Conservation (phyloP, 1,140 invertebrate species). For the Drosophila pandora region DNA sequence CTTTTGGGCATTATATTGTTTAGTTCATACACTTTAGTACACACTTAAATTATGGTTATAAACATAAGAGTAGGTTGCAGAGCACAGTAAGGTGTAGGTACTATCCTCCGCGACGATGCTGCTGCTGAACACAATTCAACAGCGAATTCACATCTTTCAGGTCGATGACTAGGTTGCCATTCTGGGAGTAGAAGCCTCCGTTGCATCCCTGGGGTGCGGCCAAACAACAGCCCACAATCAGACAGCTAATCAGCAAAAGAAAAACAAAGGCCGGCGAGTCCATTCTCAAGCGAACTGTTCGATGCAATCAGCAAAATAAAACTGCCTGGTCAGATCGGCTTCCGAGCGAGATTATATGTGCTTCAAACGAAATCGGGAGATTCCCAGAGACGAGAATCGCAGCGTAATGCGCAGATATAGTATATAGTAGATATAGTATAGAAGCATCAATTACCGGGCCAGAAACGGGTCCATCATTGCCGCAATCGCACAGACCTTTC, state of each 20-base stretch:
- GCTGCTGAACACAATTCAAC: slow-evolving; percentile 42
- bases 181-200: slow-evolving; percentile 34
- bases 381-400: slow-evolving; percentile 44
- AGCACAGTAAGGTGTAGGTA: neutral
- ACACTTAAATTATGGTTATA: neutral
- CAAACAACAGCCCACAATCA: slow-evolving; percentile 5
- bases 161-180: slow-evolving; percentile 55
- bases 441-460: slow-evolving; percentile 6
- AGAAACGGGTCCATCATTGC: slow-evolving; percentile 15
- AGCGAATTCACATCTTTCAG: slow-evolving; percentile 15
- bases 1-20: neutral
- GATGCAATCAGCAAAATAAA: slow-evolving; percentile 11
- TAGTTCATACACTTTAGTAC: neutral
- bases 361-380: slow-evolving; percentile 42
- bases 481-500: slow-evolving; percentile 2
- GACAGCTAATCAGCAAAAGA: slow-evolving; percentile 20
- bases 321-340: slow-evolving; percentile 26
- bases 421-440: neutral
- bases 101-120: slow-evolving; percentile 39
- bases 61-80: neutral
- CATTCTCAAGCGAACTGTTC: slow-evolving; percentile 36
- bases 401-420: slow-evolving; percentile 21
- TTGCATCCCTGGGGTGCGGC: slow-evolving; percentile 42
- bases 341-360: slow-evolving; percentile 44
- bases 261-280: slow-evolving; percentile 8